phyloP scores from a whole-genome alignment of 1,140 invertebrate genomes.

The Apocrypta bakeri region DNA sequence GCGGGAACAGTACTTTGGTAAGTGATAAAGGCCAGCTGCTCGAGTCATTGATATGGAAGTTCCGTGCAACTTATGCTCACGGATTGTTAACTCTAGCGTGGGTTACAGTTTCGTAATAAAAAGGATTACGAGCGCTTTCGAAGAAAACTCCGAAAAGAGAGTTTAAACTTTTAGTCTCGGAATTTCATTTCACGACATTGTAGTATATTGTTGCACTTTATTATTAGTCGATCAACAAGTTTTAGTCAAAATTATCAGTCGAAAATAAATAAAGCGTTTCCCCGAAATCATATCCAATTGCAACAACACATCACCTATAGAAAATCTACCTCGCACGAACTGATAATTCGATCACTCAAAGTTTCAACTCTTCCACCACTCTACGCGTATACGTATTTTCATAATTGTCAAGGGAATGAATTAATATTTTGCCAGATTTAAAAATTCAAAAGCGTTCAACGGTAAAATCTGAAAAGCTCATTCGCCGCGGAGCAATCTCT shows the following conservation, averaged over 20 bases:
- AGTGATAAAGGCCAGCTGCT: neutral
- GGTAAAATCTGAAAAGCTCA: neutral
- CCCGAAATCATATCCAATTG: neutral
- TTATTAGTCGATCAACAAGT: neutral
- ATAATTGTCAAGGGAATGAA: neutral
- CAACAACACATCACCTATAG: too few species aligned
- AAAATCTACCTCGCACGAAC: too few species aligned
- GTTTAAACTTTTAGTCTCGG: neutral
- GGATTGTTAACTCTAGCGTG: too few species aligned
- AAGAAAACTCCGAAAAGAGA: too few species aligned
- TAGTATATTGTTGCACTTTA: neutral
- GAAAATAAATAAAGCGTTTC: neutral
- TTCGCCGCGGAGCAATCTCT: too few species aligned
- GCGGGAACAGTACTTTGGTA: slow-evolving; percentile 38
- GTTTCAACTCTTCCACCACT: neutral
- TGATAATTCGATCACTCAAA: neutral
- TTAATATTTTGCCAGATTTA: neutral
- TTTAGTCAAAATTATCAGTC: neutral
- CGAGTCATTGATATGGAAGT: too few species aligned
- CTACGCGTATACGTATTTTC: too few species aligned
- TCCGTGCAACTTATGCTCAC: too few species aligned
- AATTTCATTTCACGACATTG: neutral
- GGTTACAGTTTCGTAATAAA: too few species aligned
- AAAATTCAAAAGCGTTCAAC: neutral
- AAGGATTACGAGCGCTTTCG: too few species aligned